These are phyloP conservation scores for Sitta carolinensis DNA, from an alignment of 2,797 vertebrate species.

Conservation along the genomic window DNA sequence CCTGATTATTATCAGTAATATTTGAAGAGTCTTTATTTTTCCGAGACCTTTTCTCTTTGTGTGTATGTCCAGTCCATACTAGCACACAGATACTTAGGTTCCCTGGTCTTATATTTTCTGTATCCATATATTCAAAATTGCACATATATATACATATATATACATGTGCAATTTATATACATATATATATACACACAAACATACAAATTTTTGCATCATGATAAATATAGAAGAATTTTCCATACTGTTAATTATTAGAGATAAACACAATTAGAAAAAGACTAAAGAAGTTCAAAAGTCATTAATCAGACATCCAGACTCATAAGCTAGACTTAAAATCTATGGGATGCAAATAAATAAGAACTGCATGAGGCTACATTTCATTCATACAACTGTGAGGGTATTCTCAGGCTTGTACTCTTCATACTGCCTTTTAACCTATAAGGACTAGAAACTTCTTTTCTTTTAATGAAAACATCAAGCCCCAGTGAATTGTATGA, in stretches of 20 bases:
- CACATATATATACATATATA: neutral
- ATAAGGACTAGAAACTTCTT: neutral
- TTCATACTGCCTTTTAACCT: neutral
- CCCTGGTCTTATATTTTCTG: neutral
- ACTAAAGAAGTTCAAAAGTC: neutral
- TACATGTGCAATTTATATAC: neutral
- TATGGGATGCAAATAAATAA: neutral
- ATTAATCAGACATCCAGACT: neutral
- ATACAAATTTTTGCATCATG: neutral
- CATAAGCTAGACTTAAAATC: neutral
- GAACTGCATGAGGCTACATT: neutral
- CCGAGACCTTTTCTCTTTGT: neutral
- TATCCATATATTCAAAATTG: neutral
- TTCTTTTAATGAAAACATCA: conserved; percentile 28
- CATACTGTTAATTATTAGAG: neutral
- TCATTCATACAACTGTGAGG: neutral
- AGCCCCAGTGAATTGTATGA: neutral
- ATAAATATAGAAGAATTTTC: neutral
- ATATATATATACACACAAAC: neutral
- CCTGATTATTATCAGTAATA: neutral
- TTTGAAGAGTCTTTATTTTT: neutral
- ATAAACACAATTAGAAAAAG: neutral
- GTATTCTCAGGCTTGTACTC: neutral
- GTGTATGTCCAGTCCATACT: neutral
- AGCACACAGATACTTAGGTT: neutral